Percentiles rank a stretch among this genome's conserved stretches.
Evolutionary conservation across 1,140 invertebrate genomes (phyloP).

Genomic region (Leptinotarsa texana): DNA sequence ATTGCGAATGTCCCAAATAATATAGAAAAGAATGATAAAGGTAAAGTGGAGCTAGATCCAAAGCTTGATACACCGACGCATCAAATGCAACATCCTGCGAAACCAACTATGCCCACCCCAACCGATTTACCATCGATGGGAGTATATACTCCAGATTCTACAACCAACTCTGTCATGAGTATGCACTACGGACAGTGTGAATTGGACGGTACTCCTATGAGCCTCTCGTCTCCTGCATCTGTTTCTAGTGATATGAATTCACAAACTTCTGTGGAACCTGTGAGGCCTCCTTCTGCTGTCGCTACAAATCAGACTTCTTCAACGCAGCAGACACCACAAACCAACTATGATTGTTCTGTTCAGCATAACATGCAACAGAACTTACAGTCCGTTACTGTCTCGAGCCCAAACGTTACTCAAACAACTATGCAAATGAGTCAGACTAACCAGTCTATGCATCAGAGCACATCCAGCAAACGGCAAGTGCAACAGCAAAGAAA

Average conservation of each 20-base stretch:
- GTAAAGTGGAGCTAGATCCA: constrained; percentile 5
- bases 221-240: constrained; percentile 83
- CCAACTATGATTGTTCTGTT: constrained; percentile 63
- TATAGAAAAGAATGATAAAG: constrained; percentile 20
- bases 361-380: constrained; percentile 63
- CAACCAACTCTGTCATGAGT: constrained; percentile 82
- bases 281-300: constrained; percentile 58
- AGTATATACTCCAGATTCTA: constrained; percentile 82
- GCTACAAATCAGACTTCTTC: constrained; percentile 58
- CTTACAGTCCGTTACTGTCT: constrained; percentile 55
- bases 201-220: constrained; percentile 80
- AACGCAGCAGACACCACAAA: constrained; percentile 59
- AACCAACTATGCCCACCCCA: constrained; percentile 61
- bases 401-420: constrained; percentile 47
- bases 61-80: constrained; percentile 17
- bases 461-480: constrained; percentile 46
- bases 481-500: constrained; percentile 52
- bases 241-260: constrained; percentile 83
- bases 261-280: constrained; percentile 72
- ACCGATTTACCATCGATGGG: constrained; percentile 76
- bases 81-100: constrained; percentile 52
- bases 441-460: constrained; percentile 21
- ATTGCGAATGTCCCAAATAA: constrained; percentile 25
- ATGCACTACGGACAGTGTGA: constrained; percentile 80
- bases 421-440: constrained; percentile 46